A percentile compares a stretch with the other conserved stretches of the same genome.
Conservation (phyloP, 2,113 vertebrate genomes). For the Ptyas mucosa region DNA sequence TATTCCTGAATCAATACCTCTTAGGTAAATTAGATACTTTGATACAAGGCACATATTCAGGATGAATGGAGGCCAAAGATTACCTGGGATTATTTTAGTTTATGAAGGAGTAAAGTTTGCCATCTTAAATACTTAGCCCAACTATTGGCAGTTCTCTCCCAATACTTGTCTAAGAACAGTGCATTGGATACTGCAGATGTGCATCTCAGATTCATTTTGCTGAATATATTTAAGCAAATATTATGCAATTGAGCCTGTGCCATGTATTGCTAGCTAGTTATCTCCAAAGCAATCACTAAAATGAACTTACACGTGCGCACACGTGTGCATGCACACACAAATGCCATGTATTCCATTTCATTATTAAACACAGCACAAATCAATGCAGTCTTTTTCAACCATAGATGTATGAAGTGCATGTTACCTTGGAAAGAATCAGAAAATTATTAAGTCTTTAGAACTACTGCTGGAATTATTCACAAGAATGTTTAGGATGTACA, state of each 20-base stretch:
- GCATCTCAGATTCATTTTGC: background rate
- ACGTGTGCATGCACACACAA: background rate
- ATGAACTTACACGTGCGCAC: background rate
- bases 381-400: slow-evolving; percentile 3
- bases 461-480: background rate
- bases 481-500: background rate
- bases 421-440: slow-evolving; percentile 39
- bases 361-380: background rate
- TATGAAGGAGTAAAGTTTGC: background rate
- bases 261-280: background rate
- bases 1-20: background rate
- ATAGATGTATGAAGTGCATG: background rate
- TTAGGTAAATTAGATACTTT: background rate
- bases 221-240: background rate
- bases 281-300: background rate
- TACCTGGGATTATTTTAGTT: background rate
- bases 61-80: background rate
- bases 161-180: background rate
- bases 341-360: background rate
- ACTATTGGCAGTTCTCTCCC: background rate
- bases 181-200: background rate
- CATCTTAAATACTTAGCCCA: background rate
- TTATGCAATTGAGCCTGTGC: background rate
- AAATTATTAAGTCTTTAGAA: slow-evolving; percentile 50
- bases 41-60: background rate